phyloP scores from a whole-genome alignment of 2,888 invertebrate species.

The Eupithecia dodoneata region DNA sequence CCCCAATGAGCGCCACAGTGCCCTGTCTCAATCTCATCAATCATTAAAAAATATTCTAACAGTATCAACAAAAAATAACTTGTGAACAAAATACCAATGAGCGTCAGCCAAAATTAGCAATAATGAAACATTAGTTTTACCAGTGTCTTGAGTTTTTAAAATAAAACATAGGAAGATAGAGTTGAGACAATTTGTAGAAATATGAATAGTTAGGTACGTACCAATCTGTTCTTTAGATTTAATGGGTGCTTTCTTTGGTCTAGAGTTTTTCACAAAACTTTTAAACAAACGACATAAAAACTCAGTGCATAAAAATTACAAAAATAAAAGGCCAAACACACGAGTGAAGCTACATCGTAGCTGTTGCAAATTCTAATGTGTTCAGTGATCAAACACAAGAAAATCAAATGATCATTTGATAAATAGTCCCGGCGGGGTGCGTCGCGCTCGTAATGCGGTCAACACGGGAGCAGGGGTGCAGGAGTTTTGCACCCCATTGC shows the following conservation, averaged over 20 bases:
- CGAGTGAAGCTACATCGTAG: constrained; percentile 67
- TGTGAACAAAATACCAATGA: too few species aligned
- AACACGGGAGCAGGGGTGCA: constrained; percentile 50
- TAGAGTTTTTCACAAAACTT: neutral
- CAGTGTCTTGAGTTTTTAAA: neutral
- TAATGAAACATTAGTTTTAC: neutral
- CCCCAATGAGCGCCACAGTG: too few species aligned
- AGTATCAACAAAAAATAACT: too few species aligned
- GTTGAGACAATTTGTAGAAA: neutral
- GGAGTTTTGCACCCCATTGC: constrained; percentile 21
- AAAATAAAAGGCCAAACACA: neutral
- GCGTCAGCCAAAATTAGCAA: too few species aligned
- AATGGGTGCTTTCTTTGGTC: neutral
- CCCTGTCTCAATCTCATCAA: too few species aligned
- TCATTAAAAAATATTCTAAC: too few species aligned
- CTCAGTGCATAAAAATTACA: neutral
- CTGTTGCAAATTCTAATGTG: constrained; percentile 82
- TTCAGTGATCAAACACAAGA: constrained; percentile 85
- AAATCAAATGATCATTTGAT: constrained; percentile 86
- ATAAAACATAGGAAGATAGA: neutral
- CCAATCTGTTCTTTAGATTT: neutral
- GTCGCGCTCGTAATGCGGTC: constrained; percentile 77
- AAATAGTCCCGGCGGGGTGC: constrained; percentile 77
- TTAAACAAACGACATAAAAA: neutral
- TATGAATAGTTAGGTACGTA: neutral